Base-by-base conservation (phyloP, 2,797 vertebrate genomes). In the Basileuterus tristriatus region DNA sequence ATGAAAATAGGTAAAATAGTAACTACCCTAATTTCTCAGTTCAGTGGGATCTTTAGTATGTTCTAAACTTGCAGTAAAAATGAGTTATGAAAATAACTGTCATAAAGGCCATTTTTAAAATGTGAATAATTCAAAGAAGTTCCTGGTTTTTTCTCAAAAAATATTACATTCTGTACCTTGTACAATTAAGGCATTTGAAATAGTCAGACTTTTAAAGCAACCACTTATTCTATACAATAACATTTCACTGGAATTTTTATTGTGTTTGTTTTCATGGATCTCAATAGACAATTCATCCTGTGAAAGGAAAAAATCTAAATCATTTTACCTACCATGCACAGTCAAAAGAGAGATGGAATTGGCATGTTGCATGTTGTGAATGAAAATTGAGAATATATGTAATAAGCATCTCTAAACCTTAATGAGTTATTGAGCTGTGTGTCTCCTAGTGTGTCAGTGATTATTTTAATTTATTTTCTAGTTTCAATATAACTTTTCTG, bases 401-500 rank as follows among this genome's bases (percentile, higher is more conserved):
- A 96, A 92, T 87, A 93, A 96, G 65, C 47, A 76, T 81, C 87
- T 81, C 79, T 79, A 94, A 96, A 81, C 46, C 55, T 89, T 95
- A 95, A 93, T 95, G 91, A 95, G 89, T 95, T 97, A 96, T 92
- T 94, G 91, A 96, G 84, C 89, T 93, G 32, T 83, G 60, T 79
- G 83, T 87, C 62, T 92, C 92, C 84, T 91, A 88, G 79, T 92
- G 72, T 89, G 70, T 87, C 78, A 83, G 56, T 83, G 79, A 86
- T 87, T 53, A 34, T 93, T 94, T 92, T 59, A 87, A 93, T 92
- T 96, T 94, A 88, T 93, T 91, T 95, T 86, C 92, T 76, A 78
- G 34, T 67, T 96, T 91, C 74, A 63, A 52, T 49, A 65, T 21
- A 93, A 83, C 26, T 92, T 94, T 91, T 92, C 72, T 69, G 9